A percentile compares a stretch with the other conserved stretches of the same genome.
Evolutionary conservation across 1,140 invertebrate species (phyloP).

Genomic region (Limonius californicus): DNA sequence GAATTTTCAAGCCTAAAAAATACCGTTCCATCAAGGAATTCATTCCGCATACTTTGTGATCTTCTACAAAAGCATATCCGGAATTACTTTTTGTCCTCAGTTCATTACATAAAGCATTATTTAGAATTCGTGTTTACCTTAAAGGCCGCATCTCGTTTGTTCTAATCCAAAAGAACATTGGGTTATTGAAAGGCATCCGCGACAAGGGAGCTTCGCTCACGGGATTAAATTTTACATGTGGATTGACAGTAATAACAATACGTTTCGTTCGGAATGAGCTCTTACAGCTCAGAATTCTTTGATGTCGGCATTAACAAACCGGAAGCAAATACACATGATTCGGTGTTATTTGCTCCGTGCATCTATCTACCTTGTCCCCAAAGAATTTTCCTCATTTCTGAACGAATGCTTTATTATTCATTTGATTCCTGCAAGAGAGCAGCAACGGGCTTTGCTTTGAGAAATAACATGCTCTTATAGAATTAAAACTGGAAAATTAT

Average conservation of each 20-base stretch:
- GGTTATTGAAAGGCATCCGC: slow-evolving; percentile 41
- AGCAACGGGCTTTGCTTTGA: no score
- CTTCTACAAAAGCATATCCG: slow-evolving; percentile 18
- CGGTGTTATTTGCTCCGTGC: no score
- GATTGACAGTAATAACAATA: slow-evolving; percentile 47
- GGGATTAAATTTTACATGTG: slow-evolving; percentile 48
- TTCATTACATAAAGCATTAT: slow-evolving; percentile 33
- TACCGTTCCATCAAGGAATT: slow-evolving; percentile 5
- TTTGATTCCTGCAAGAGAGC: no score
- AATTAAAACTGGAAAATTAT: no score
- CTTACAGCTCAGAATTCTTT: slow-evolving; percentile 37
- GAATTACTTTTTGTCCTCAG: slow-evolving; percentile 13
- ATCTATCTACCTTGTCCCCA: no score
- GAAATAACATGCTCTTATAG: no score
- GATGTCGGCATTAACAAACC: slow-evolving; percentile 44
- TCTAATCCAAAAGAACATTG: slow-evolving; percentile 44
- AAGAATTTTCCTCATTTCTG: no score
- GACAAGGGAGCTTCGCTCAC: slow-evolving; percentile 29
- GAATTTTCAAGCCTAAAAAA: neutral
- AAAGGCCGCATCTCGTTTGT: slow-evolving; percentile 40
- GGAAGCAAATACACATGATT: slow-evolving; percentile 30
- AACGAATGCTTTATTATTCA: no score
- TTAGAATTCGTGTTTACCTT: slow-evolving; percentile 39
- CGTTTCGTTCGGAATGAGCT: slow-evolving; percentile 41
- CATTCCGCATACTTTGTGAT: slow-evolving; percentile 6